Percentiles rank a stretch among this genome's conserved stretches.
phyloP scores from a whole-genome alignment of 1,140 invertebrate species.

The Drepana arcuata region DNA sequence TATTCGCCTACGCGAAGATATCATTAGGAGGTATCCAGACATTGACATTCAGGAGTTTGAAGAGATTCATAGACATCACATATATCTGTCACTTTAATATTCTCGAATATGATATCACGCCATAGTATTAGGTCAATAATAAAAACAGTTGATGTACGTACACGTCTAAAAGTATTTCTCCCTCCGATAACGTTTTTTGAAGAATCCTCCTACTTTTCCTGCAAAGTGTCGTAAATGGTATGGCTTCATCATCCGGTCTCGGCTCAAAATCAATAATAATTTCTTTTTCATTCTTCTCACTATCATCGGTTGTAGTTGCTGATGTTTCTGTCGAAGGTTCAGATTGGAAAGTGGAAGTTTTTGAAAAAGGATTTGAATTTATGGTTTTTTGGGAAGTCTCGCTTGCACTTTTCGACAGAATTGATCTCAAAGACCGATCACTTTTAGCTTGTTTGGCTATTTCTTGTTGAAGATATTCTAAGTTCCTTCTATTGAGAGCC shows the following conservation, averaged over 20 bases:
- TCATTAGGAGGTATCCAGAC: too few relatives aligned
- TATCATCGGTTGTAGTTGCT: slow-evolving; percentile 69
- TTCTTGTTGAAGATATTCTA: slow-evolving; percentile 69
- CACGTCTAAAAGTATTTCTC: slow-evolving; percentile 82
- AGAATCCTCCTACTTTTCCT: slow-evolving; percentile 75
- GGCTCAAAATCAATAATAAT: slow-evolving; percentile 91
- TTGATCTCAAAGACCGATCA: slow-evolving; percentile 52
- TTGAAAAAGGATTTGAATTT: slow-evolving; percentile 56
- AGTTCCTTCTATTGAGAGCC: slow-evolving; percentile 65
- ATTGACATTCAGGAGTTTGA: too few relatives aligned
- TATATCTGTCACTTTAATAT: too few relatives aligned
- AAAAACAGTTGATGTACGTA: slow-evolving; percentile 28
- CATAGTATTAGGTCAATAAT: too few relatives aligned
- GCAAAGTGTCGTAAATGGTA: slow-evolving; percentile 66
- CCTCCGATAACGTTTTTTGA: slow-evolving; percentile 85
- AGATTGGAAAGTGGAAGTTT: slow-evolving; percentile 69
- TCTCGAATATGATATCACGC: too few relatives aligned
- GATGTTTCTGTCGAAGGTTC: slow-evolving; percentile 69
- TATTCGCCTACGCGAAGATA: too few relatives aligned
- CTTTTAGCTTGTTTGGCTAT: slow-evolving; percentile 64
- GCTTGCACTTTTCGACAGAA: slow-evolving; percentile 58
- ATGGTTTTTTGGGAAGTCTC: slow-evolving; percentile 59
- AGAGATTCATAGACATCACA: too few relatives aligned
- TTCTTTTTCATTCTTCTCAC: slow-evolving; percentile 80
- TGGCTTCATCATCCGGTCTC: slow-evolving; percentile 75